Evolutionary conservation across 1,140 invertebrate genomes (phyloP).

Genomic region (Diachasma alloeum): DNA sequence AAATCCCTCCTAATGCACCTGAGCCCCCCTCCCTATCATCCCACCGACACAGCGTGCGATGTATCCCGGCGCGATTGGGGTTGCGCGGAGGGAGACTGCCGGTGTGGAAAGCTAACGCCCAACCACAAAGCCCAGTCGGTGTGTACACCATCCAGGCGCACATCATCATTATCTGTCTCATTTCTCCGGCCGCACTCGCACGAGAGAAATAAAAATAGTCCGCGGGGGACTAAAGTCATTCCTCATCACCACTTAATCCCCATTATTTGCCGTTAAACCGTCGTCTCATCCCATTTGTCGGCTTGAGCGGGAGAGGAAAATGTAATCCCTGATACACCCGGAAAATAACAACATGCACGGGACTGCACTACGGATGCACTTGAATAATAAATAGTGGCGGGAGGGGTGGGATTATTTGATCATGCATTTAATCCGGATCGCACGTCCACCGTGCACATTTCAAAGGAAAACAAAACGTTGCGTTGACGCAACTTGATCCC

Average conservation of each 20-base stretch:
- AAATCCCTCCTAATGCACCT: not conserved
- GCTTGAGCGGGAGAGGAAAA: not conserved
- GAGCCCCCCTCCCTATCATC: conserved; percentile 11
- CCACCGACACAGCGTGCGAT: not conserved
- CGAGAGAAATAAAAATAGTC: not conserved
- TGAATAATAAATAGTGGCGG: not conserved
- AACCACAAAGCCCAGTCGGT: conserved; percentile 34
- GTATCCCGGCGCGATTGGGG: conserved; percentile 41
- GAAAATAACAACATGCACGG: not conserved
- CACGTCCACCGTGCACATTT: not conserved
- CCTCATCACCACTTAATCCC: not conserved
- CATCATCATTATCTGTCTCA: not conserved
- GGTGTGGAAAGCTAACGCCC: conserved; percentile 54
- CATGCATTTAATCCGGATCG: not conserved
- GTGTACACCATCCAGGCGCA: not conserved
- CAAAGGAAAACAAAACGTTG: not conserved
- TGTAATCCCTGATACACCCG: not conserved
- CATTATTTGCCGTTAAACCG: not conserved
- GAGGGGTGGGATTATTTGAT: not conserved
- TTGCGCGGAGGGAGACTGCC: conserved; percentile 46
- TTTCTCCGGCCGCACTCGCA: not conserved
- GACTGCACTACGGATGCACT: not conserved
- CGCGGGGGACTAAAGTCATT: too few species aligned
- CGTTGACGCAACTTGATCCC: not conserved
- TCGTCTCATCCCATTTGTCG: not conserved